phyloP scores from a whole-genome alignment of 1,140 invertebrate genomes.

The Heliconius himera region DNA sequence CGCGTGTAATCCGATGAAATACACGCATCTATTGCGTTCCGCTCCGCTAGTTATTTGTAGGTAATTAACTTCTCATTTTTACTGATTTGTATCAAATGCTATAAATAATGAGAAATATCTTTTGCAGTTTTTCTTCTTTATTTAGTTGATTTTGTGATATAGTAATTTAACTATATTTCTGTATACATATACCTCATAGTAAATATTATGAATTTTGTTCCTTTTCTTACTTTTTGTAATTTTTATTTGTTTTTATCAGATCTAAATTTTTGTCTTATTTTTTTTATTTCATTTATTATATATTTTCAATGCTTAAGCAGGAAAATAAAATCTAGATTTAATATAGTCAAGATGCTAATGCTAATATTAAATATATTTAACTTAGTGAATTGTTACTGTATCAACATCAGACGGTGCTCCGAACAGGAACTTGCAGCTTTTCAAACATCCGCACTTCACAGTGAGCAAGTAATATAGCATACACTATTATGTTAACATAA shows the following conservation, averaged over 20 bases:
- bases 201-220: too few species aligned
- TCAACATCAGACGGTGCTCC: slow-evolving; percentile 18
- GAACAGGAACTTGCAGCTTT: slow-evolving; percentile 26
- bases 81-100: slow-evolving; percentile 21
- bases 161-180: too few species aligned
- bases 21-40: slow-evolving; percentile 49
- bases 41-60: slow-evolving; percentile 60
- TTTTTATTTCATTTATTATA: background rate
- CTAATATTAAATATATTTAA: background rate
- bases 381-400: slow-evolving; percentile 17
- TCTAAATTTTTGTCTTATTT: background rate
- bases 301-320: background rate
- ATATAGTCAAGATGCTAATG: background rate
- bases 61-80: slow-evolving; percentile 34
- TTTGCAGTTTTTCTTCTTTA: background rate
- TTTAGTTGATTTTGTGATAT: background rate
- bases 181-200: too few species aligned
- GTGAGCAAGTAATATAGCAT: background rate
- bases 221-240: too few species aligned
- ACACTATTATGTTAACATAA: slow-evolving; percentile 1
- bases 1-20: slow-evolving; percentile 73
- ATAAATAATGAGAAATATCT: background rate
- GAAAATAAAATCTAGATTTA: background rate
- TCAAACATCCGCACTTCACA: slow-evolving; percentile 25
- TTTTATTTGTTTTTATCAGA: too few species aligned